These are phyloP conservation scores for Hippocampus abdominalis DNA, from an alignment of 2,113 vertebrate genomes.

Conservation along the genomic window DNA sequence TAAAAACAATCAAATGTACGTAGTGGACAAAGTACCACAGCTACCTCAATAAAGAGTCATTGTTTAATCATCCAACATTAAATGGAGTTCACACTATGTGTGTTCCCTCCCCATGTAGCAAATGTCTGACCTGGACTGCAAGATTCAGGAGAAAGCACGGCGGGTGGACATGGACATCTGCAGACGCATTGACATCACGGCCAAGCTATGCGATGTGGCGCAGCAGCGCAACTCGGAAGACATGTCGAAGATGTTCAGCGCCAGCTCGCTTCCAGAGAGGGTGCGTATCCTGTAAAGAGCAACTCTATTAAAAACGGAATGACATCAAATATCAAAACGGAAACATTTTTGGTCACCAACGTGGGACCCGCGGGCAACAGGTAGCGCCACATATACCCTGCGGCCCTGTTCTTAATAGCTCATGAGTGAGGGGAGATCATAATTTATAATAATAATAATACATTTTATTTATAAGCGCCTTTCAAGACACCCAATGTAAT, in stretches of 20 bases:
- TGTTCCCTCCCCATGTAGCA: slow-evolving; percentile 74
- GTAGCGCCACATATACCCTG: too few relatives aligned
- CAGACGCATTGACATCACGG: slow-evolving; percentile 97
- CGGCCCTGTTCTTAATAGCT: too few relatives aligned
- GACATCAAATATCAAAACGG: too few relatives aligned
- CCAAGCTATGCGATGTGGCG: slow-evolving; percentile 96
- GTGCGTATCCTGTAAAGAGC: slow-evolving; percentile 18
- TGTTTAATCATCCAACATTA: neutral
- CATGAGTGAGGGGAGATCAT: too few relatives aligned
- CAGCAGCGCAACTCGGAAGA: slow-evolving; percentile 99
- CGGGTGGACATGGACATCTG: slow-evolving; percentile 99
- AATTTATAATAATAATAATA: too few relatives aligned
- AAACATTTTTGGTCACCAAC: too few relatives aligned
- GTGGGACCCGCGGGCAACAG: too few relatives aligned
- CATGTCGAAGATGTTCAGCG: slow-evolving; percentile 95
- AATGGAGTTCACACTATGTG: neutral
- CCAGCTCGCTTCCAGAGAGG: slow-evolving; percentile 73
- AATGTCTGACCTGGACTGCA: slow-evolving; percentile 96
- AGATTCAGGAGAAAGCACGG: slow-evolving; percentile 99
- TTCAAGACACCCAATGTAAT: too few relatives aligned
- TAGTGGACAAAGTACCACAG: neutral
- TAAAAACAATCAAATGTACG: neutral
- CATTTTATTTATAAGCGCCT: too few relatives aligned
- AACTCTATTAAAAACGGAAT: neutral
- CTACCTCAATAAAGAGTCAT: neutral